These are phyloP conservation scores for Lutraria rhynchaena DNA, from an alignment of 1,140 invertebrate species.

Conservation along the genomic window DNA sequence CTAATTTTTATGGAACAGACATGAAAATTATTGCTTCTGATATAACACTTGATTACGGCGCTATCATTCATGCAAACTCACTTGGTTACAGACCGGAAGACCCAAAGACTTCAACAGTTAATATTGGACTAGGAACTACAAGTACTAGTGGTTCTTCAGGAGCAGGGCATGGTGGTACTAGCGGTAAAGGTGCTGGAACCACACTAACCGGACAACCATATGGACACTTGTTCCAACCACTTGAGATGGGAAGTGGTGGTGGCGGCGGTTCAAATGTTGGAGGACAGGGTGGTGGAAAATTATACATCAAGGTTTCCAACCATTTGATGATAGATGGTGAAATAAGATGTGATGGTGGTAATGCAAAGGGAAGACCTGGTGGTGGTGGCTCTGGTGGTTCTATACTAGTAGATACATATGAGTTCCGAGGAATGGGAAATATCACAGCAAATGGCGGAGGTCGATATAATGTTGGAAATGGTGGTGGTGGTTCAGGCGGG, in stretches of 20 bases:
- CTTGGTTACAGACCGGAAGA: constrained; percentile 68
- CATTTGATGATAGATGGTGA: constrained; percentile 70
- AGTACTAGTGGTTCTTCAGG: constrained; percentile 69
- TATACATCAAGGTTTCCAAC: constrained; percentile 67
- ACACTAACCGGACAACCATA: constrained; percentile 70
- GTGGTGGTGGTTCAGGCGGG: constrained; percentile 73
- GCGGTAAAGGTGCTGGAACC: constrained; percentile 68
- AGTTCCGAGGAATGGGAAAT: constrained; percentile 70
- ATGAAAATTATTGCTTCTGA: constrained; percentile 66
- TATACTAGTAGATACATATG: constrained; percentile 66
- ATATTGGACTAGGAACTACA: constrained; percentile 67
- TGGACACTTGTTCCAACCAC: constrained; percentile 73
- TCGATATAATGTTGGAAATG: constrained; percentile 61
- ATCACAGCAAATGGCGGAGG: constrained; percentile 76
- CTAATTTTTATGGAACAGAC: constrained; percentile 70
- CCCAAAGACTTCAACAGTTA: constrained; percentile 42
- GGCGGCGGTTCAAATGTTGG: constrained; percentile 65
- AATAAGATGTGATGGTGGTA: constrained; percentile 65
- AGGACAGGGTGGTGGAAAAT: constrained; percentile 71
- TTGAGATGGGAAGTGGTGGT: constrained; percentile 70
- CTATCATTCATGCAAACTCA: constrained; percentile 68
- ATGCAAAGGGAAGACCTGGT: constrained; percentile 57
- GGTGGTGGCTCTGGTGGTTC: constrained; percentile 74
- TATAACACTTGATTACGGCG: constrained; percentile 75
- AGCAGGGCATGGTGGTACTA: constrained; percentile 73